These are phyloP conservation scores for Eupithecia subfuscata DNA, from an alignment of 2,888 invertebrate species.

Conservation along the genomic window DNA sequence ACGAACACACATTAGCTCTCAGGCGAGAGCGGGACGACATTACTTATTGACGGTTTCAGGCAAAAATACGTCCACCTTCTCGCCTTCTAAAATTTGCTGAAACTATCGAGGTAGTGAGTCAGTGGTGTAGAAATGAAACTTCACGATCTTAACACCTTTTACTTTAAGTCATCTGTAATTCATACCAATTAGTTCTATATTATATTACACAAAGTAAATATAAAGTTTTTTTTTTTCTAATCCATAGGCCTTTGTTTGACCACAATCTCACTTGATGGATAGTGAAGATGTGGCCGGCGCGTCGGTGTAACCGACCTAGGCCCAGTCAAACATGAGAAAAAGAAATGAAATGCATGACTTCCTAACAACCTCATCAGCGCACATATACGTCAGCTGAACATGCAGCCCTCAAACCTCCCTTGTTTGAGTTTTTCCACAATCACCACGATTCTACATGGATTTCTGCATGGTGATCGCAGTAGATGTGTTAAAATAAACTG, in stretches of 20 bases:
- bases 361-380: too few relatives aligned
- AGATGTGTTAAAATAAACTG: too few relatives aligned
- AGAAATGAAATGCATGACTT: not conserved
- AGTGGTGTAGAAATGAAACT: constrained; percentile 20
- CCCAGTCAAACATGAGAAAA: not conserved
- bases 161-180: not conserved
- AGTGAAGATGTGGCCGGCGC: too few relatives aligned
- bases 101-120: constrained; percentile 20
- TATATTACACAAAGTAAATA: not conserved
- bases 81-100: constrained; percentile 39
- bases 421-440: too few relatives aligned
- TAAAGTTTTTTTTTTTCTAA: too few relatives aligned
- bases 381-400: too few relatives aligned
- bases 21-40: constrained; percentile 65
- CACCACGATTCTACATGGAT: too few relatives aligned
- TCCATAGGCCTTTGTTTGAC: too few relatives aligned
- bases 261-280: too few relatives aligned
- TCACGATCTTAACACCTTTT: not conserved
- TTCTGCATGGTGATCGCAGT: too few relatives aligned
- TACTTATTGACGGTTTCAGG: constrained; percentile 72
- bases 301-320: not conserved
- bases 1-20: constrained; percentile 78
- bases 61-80: constrained; percentile 74
- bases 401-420: not conserved
- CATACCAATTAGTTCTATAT: not conserved